Conservation (phyloP, 2,113 vertebrate species). For the Platysternon megacephalum region DNA sequence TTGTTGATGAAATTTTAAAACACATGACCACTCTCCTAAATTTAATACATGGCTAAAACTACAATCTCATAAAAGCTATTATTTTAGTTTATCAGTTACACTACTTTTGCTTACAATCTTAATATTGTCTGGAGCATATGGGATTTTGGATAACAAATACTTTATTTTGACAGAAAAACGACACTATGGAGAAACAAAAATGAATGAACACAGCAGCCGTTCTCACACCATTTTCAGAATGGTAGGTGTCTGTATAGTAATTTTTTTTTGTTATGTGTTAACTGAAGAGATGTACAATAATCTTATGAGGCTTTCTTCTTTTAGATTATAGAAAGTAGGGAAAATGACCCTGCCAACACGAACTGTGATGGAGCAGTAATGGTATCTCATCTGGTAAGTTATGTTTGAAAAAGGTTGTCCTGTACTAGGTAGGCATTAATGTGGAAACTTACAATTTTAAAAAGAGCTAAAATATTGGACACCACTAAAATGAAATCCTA, state of each 20-base stretch:
- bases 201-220: constrained; percentile 96
- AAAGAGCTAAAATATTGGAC: not conserved
- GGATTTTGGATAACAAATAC: not conserved
- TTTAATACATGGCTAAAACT: not conserved
- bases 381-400: constrained; percentile 93
- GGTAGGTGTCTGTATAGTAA: constrained; percentile 77
- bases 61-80: not conserved
- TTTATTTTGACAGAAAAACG: constrained; percentile 85
- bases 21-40: not conserved
- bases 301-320: not conserved
- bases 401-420: not conserved
- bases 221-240: constrained; percentile 98
- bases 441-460: not conserved
- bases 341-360: constrained; percentile 83
- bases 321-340: constrained; percentile 95
- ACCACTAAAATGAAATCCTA: not conserved
- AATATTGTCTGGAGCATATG: not conserved
- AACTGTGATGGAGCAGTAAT: constrained; percentile 92
- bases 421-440: not conserved
- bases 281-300: not conserved
- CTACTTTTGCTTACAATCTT: not conserved
- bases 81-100: not conserved
- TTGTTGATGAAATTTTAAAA: not conserved
- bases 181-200: constrained; percentile 95
- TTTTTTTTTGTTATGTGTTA: not conserved